Evolutionary conservation across 2,797 vertebrate species (phyloP).

Genomic region (Cossypha caffra): DNA sequence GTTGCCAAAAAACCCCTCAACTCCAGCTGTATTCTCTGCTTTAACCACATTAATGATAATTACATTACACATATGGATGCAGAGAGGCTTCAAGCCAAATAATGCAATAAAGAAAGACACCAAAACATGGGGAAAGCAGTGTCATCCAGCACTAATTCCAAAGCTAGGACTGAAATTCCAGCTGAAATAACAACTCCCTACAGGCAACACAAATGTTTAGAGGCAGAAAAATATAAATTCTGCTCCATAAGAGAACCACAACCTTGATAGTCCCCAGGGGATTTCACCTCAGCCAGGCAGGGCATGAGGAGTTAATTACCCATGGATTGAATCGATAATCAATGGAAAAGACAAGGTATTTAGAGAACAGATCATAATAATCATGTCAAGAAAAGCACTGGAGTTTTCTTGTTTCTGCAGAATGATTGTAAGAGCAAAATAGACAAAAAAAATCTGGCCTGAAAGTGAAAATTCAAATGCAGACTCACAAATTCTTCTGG

Average conservation of each 20-base stretch:
- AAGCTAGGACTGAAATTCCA: background rate
- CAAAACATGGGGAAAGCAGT: background rate
- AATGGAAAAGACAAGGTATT: background rate
- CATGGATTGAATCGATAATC: background rate
- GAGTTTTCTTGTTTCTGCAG: background rate
- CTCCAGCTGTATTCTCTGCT: background rate
- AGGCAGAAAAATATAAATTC: background rate
- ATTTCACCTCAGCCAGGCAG: background rate
- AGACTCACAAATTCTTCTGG: background rate
- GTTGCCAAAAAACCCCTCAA: background rate
- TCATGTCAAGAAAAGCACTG: background rate
- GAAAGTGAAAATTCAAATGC: background rate
- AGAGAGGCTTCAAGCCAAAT: background rate
- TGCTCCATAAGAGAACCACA: background rate
- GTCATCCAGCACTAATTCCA: background rate
- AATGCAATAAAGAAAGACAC: background rate
- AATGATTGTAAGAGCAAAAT: background rate
- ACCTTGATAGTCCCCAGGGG: background rate
- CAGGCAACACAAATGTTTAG: background rate
- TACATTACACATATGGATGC: accelerated
- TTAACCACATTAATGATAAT: background rate
- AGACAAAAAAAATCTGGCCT: background rate
- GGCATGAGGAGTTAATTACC: background rate
- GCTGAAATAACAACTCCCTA: background rate
- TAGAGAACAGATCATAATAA: background rate